Evolutionary conservation across 2,113 vertebrate species (phyloP).

Genomic region (Barbus barbus): DNA sequence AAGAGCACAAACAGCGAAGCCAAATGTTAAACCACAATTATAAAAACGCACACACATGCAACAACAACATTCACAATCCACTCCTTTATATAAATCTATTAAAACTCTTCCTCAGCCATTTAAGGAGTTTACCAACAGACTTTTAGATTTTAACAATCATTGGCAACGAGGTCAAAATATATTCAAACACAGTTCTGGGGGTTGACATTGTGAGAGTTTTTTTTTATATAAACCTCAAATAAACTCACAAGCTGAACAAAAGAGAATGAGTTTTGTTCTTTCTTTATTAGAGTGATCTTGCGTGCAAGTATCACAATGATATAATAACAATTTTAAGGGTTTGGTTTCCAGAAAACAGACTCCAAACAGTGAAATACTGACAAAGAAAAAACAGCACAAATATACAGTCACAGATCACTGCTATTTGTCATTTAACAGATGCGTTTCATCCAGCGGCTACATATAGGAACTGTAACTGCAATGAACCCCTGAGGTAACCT

Average conservation of each 20-base stretch:
- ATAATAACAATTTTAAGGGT: constrained; percentile 15
- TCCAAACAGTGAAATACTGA: background rate
- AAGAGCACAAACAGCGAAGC: constrained; percentile 22
- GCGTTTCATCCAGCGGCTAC: background rate
- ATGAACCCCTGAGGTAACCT: background rate
- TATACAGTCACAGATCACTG: background rate
- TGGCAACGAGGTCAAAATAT: constrained; percentile 6
- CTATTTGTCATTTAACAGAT: background rate
- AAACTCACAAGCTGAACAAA: background rate
- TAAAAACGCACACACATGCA: constrained; percentile 18
- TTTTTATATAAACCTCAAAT: constrained; percentile 29
- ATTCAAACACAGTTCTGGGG: background rate
- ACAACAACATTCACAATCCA: background rate
- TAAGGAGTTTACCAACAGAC: background rate
- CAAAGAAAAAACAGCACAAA: background rate
- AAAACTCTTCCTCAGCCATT: background rate
- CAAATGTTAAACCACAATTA: constrained; percentile 31
- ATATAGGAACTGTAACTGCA: background rate
- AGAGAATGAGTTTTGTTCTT: background rate
- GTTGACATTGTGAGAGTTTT: constrained; percentile 9
- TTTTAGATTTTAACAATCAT: background rate
- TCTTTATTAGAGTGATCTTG: constrained; percentile 15
- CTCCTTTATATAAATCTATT: background rate
- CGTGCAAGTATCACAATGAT: constrained; percentile 2
- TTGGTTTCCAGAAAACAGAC: constrained; percentile 15